phyloP scores from a whole-genome alignment of 2,797 vertebrate genomes.

The Liparis tanakae region DNA sequence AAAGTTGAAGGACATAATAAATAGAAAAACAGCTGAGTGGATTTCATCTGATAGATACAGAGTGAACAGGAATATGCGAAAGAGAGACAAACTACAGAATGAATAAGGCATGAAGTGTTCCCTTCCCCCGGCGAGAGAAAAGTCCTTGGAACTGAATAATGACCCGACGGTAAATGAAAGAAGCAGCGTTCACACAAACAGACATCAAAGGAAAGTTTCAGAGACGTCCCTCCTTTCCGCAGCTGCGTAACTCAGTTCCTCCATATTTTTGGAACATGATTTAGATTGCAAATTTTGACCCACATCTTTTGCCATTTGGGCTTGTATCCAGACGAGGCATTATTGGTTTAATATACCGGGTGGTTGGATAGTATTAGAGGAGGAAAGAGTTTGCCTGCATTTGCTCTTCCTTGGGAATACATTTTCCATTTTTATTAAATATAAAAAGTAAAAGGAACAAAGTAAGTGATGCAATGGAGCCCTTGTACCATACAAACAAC shows the following conservation, averaged over 20 bases:
- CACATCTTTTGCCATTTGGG: slow-evolving; percentile 58
- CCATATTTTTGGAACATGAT: slow-evolving; percentile 64
- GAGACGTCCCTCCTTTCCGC: slow-evolving; percentile 52
- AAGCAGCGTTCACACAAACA: slow-evolving; percentile 51
- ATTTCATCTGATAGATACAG: slow-evolving; percentile 39
- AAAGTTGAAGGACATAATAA: slow-evolving; percentile 43
- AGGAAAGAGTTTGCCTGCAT: slow-evolving; percentile 10
- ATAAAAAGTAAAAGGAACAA: slow-evolving; percentile 12
- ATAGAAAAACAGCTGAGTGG: slow-evolving; percentile 44
- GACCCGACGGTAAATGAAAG: slow-evolving; percentile 43
- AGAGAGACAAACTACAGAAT: slow-evolving; percentile 47
- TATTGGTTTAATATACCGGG: slow-evolving; percentile 37
- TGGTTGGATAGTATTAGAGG: slow-evolving; percentile 13
- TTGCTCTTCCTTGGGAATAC: slow-evolving; percentile 18
- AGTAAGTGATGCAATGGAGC: slow-evolving; percentile 21
- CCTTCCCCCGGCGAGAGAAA: slow-evolving; percentile 45
- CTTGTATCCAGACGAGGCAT: slow-evolving; percentile 44
- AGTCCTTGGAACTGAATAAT: slow-evolving; percentile 58
- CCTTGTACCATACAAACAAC: slow-evolving; percentile 21
- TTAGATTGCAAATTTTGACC: slow-evolving; percentile 78
- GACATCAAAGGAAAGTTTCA: slow-evolving; percentile 62
- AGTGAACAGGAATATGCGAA: slow-evolving; percentile 38
- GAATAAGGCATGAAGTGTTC: slow-evolving; percentile 54
- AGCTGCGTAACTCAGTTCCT: slow-evolving; percentile 56
- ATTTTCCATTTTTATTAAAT: too few relatives aligned